A percentile compares a stretch with the other conserved stretches of the same genome.
These are phyloP conservation scores for Ophiodon elongatus DNA, from an alignment of 2,113 vertebrate species.

Conservation along the genomic window DNA sequence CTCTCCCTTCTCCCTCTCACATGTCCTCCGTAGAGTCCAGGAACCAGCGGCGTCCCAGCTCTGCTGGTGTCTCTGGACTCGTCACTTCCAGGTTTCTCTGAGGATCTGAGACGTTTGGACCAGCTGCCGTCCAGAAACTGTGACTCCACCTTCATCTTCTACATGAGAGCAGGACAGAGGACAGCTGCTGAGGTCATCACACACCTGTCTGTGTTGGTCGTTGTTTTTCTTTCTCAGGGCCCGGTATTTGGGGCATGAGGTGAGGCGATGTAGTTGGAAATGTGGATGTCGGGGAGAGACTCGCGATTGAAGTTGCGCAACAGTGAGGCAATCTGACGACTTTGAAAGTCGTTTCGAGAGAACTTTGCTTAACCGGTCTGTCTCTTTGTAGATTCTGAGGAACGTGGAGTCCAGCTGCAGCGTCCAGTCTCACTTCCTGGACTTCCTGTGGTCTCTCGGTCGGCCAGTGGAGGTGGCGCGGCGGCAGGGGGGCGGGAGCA, in stretches of 20 bases:
- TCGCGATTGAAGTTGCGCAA: no score
- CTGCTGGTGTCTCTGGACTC: constrained; percentile 93
- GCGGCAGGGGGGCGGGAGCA: background rate
- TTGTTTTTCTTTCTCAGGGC: no score
- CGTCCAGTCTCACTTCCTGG: constrained; percentile 88
- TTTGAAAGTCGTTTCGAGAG: background rate
- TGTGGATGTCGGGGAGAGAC: no score
- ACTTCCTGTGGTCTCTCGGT: constrained; percentile 93
- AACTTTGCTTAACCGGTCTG: background rate
- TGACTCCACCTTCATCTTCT: constrained; percentile 94
- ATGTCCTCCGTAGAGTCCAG: constrained; percentile 82
- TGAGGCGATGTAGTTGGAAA: no score
- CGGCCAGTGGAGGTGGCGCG: constrained; percentile 87
- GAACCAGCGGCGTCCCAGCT: constrained; percentile 88
- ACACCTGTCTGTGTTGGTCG: no score
- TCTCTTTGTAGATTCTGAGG: constrained; percentile 87
- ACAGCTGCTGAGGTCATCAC: constrained; percentile 83
- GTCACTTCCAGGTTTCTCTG: constrained; percentile 90
- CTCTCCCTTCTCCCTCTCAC: background rate
- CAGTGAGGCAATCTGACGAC: no score
- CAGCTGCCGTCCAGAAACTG: constrained; percentile 90
- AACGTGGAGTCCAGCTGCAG: constrained; percentile 90
- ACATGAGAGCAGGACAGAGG: constrained; percentile 93
- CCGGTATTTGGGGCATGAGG: no score
- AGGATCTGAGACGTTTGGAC: constrained; percentile 91